phyloP scores from a whole-genome alignment of 2,797 vertebrate genomes.

The Spondyliosoma cantharus region DNA sequence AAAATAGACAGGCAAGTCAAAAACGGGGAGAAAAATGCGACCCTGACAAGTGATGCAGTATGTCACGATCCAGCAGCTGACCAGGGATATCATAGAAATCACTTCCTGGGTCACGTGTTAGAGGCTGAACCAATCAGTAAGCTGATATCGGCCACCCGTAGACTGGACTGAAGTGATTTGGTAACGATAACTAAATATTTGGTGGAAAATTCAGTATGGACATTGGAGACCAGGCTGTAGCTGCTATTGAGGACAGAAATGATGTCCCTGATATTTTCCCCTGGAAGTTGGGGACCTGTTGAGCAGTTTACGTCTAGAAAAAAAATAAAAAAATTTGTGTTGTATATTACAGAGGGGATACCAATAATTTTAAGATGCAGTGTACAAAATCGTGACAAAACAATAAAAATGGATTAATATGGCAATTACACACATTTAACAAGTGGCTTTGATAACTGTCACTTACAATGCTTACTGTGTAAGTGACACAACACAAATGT shows the following conservation, averaged over 20 bases:
- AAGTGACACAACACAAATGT: background rate
- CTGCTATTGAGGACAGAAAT: background rate
- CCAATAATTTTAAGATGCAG: background rate
- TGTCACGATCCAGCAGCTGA: background rate
- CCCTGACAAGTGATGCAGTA: fast-evolving
- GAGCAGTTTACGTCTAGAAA: background rate
- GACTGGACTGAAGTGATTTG: background rate
- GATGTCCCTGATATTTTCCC: fast-evolving
- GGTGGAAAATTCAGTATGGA: background rate
- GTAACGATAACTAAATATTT: background rate
- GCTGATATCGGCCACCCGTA: background rate
- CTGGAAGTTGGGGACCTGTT: background rate
- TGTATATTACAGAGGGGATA: background rate
- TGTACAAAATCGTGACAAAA: background rate
- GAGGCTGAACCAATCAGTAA: constrained; percentile 20
- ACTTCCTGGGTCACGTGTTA: constrained; percentile 45
- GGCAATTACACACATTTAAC: background rate
- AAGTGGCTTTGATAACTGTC: background rate
- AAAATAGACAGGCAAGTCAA: background rate
- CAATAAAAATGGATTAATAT: background rate
- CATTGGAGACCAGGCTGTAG: background rate
- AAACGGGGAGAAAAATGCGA: fast-evolving
- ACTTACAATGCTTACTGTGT: background rate
- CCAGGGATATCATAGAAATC: background rate
- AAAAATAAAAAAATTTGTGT: no score